These are phyloP conservation scores for Hirtodrosophila cameraria DNA, from an alignment of 2,888 invertebrate genomes.

Conservation along the genomic window DNA sequence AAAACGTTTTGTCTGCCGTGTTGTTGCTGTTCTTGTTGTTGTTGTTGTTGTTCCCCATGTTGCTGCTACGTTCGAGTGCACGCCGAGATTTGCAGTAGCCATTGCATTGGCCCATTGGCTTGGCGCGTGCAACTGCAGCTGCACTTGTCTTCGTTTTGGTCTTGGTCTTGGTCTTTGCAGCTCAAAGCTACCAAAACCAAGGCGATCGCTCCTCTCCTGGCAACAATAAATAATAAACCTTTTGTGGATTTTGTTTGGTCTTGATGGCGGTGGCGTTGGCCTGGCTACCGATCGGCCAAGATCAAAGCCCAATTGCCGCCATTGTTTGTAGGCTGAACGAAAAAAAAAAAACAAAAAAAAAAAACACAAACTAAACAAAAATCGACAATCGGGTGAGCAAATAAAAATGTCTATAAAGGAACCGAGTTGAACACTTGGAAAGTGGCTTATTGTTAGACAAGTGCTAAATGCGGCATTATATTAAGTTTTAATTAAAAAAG, in stretches of 20 bases:
- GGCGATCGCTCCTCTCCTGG: slow-evolving; percentile 49
- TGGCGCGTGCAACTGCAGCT: slow-evolving; percentile 70
- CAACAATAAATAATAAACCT: slow-evolving; percentile 80
- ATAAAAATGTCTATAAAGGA: slow-evolving; percentile 52
- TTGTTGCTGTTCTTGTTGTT: slow-evolving; percentile 9
- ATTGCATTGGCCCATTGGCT: slow-evolving; percentile 47
- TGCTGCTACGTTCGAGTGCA: slow-evolving; percentile 68
- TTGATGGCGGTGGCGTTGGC: slow-evolving; percentile 71
- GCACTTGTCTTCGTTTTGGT: slow-evolving; percentile 43
- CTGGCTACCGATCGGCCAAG: slow-evolving; percentile 71
- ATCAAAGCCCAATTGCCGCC: slow-evolving; percentile 68
- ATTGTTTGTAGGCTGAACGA: slow-evolving; percentile 59
- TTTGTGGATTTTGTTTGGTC: slow-evolving; percentile 75
- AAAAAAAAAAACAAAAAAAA: slow-evolving; percentile 6
- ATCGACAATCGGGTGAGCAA: slow-evolving; percentile 32
- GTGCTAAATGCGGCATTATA: slow-evolving; percentile 70
- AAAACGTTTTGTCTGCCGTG: slow-evolving; percentile 66
- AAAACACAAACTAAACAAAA: slow-evolving; percentile 3
- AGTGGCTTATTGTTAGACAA: slow-evolving; percentile 67
- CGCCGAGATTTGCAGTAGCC: slow-evolving; percentile 72
- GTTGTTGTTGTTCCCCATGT: slow-evolving; percentile 25
- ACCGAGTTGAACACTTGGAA: slow-evolving; percentile 55
- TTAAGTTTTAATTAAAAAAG: slow-evolving; percentile 71
- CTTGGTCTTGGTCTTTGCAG: slow-evolving; percentile 2
- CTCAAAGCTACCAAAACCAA: slow-evolving; percentile 10